Conservation (phyloP, 64 coral and sea anemone species). For the Cladopsammia gracilis region DNA sequence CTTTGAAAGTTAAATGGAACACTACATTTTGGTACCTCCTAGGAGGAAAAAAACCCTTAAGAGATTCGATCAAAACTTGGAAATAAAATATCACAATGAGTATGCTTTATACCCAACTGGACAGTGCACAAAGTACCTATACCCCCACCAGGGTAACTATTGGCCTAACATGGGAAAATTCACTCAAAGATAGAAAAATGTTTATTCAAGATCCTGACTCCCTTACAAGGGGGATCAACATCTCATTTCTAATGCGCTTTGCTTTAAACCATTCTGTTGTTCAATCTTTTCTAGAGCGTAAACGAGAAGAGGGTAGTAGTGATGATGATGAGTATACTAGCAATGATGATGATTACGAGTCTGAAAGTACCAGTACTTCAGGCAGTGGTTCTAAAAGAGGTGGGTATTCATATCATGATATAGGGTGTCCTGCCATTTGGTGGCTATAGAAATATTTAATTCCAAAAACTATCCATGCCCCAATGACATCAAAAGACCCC, state of each 20-base stretch:
- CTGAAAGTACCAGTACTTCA: slow-evolving; percentile 19
- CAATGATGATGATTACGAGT: slow-evolving; percentile 29
- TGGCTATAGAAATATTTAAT: too few relatives aligned
- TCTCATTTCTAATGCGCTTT: slow-evolving; percentile 47
- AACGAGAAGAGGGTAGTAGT: neutral
- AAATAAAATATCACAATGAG: slow-evolving; percentile 42
- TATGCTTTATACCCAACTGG: slow-evolving; percentile 42
- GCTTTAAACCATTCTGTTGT: slow-evolving; percentile 17
- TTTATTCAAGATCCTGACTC: neutral
- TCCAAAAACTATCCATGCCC: too few relatives aligned
- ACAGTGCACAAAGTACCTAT: slow-evolving; percentile 20
- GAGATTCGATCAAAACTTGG: slow-evolving; percentile 37
- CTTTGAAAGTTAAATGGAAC: too few relatives aligned
- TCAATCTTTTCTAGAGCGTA: neutral
- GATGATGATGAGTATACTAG: slow-evolving; percentile 13
- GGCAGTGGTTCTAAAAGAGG: slow-evolving; percentile 27
- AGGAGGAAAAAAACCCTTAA: slow-evolving; percentile 38
- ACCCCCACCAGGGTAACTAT: slow-evolving; percentile 14
- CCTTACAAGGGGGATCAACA: slow-evolving; percentile 47
- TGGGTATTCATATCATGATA: too few relatives aligned
- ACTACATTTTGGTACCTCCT: slow-evolving; percentile 30
- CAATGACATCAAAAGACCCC: too few relatives aligned
- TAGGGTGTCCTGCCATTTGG: too few relatives aligned
- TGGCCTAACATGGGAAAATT: neutral
- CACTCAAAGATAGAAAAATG: too few relatives aligned